Evolutionary conservation across 2,797 vertebrate genomes (phyloP).

Genomic region (Lateolabrax maculatus): DNA sequence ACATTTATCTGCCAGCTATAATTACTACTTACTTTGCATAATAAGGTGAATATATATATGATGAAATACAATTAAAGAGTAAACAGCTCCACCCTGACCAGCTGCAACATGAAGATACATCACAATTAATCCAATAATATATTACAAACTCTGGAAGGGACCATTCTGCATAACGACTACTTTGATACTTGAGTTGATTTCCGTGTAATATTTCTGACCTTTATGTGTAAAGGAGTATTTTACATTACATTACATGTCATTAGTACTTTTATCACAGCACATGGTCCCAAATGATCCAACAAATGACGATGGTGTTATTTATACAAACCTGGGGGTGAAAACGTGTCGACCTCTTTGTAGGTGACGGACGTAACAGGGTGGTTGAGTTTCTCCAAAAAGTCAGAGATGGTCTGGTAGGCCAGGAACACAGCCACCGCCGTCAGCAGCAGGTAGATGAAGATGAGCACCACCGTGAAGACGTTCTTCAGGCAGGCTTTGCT

Average conservation of each 20-base stretch:
- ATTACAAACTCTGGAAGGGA: no score
- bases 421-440: conserved; percentile 94
- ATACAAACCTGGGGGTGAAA: conserved; percentile 91
- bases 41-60: not conserved
- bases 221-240: not conserved
- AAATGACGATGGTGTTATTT: not conserved
- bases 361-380: conserved; percentile 97
- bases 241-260: not conserved
- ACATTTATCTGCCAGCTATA: not conserved
- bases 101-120: not conserved
- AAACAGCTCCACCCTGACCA: not conserved
- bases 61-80: not conserved
- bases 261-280: not conserved
- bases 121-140: not conserved
- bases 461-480: conserved; percentile 92
- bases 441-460: conserved; percentile 95
- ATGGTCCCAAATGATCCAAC: not conserved
- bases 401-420: conserved; percentile 96
- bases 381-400: conserved; percentile 94
- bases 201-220: not conserved
- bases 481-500: conserved; percentile 96
- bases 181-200: not conserved
- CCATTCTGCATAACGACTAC: not conserved
- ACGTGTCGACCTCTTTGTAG: conserved; percentile 94
- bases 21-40: not conserved